These are phyloP conservation scores for Anas bahamensis DNA, from an alignment of 2,797 vertebrate species.

Conservation along the genomic window DNA sequence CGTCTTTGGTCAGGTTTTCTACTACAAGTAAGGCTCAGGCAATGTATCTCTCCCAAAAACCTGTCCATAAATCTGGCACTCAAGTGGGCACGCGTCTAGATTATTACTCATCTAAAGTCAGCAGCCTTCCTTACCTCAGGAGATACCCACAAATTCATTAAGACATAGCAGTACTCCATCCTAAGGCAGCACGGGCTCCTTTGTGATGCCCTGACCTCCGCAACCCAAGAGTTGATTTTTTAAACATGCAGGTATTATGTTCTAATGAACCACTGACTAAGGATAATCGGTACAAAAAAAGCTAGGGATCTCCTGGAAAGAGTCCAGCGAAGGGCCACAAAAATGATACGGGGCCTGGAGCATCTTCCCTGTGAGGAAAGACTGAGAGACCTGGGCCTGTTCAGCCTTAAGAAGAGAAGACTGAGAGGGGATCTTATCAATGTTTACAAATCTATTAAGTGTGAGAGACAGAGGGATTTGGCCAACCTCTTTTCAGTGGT, in stretches of 20 bases:
- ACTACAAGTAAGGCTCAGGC: neutral
- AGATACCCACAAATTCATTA: too few relatives aligned
- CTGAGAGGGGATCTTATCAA: too few relatives aligned
- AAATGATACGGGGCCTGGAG: too few relatives aligned
- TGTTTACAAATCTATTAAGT: too few relatives aligned
- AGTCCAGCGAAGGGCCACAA: too few relatives aligned
- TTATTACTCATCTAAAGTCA: neutral
- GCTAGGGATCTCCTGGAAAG: too few relatives aligned
- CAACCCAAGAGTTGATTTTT: accelerated
- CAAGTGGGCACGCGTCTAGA: accelerated
- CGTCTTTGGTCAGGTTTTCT: neutral
- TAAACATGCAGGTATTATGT: neutral
- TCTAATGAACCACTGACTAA: neutral
- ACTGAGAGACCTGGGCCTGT: too few relatives aligned
- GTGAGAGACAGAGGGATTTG: too few relatives aligned
- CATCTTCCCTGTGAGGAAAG: too few relatives aligned
- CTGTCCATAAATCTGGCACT: neutral
- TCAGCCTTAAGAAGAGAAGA: too few relatives aligned
- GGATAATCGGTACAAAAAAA: neutral
- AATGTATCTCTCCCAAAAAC: neutral
- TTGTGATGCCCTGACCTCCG: neutral
- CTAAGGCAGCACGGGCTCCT: accelerated
- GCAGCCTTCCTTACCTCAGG: neutral
- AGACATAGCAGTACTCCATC: neutral
- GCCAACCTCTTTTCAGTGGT: too few relatives aligned